Base-by-base conservation (phyloP, 2,888 invertebrate species). In the Hirtodrosophila alboralis region DNA sequence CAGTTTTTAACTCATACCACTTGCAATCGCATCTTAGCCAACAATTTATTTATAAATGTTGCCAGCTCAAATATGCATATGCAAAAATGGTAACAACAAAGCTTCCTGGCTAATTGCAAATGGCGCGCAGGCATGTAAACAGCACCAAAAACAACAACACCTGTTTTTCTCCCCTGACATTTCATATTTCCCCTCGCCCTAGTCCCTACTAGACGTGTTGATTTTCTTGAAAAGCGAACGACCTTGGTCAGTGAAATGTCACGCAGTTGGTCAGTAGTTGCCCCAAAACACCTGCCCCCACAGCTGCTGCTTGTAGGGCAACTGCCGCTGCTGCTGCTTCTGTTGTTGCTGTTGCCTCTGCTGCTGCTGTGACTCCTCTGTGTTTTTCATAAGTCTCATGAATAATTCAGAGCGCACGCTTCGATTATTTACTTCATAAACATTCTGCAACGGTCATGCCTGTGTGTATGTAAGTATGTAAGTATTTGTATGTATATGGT, bases 401-500 rank as follows among this genome's bases (percentile, higher is more conserved):
- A 88, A 88, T 88, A 75, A 88, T 88, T 88, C 86, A 88, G 75
- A 48, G 57, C 59, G 68, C 78, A 79, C 67, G 80, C 80, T 84
- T 88, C 87, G 88, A 88, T 86, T 87, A 88, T 88, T 85, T 87
- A 77, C 77, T 84, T 70, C 71, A 85, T 88, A 87, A 84, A 74
- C 75, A 81, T 76, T 67, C 60, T 59, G 52, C 45, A 36, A 38
- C 43, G 38, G 43, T 54, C 57, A 38, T 54, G 53, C 38, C 7
- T 21, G 18, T 21, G 10, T 38, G 33, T 31, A 21, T 48, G 27
- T 10, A 16, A 27, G 21, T 40, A 10, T 38, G 12, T 12, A 14
- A 26, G 28, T 36, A 26, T 23, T 18, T 30, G 28, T n/a, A 4
- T 43, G 33, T 45, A 12, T 18, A 4, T 18, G 18, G 26, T 5